phyloP scores from a whole-genome alignment of 2,113 vertebrate species.

The Phocoena sinus region DNA sequence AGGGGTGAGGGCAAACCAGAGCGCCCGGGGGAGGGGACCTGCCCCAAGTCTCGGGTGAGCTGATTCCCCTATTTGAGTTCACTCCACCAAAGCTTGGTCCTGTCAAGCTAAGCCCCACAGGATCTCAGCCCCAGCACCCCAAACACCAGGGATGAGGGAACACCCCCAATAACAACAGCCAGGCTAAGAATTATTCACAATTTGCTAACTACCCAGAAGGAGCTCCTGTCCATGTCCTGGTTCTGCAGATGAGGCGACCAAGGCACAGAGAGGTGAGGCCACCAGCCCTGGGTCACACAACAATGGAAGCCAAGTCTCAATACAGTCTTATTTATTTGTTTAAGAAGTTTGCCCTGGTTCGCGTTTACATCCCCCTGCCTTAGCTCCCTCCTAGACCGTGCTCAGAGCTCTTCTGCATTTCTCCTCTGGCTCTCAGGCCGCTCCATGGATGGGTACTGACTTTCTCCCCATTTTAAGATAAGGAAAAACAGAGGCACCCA shows the following conservation, averaged over 20 bases:
- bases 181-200: not conserved
- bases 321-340: not conserved
- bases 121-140: not conserved
- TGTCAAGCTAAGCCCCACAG: no score
- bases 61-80: not conserved
- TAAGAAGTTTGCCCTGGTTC: not conserved
- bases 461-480: not conserved
- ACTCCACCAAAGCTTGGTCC: not conserved
- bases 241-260: not conserved
- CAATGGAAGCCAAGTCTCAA: not conserved
- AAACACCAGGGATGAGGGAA: not conserved
- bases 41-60: not conserved
- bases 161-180: not conserved
- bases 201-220: not conserved
- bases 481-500: not conserved
- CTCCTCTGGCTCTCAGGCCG: not conserved
- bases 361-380: fast-evolving
- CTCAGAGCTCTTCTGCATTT: fast-evolving
- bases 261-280: not conserved
- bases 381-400: not conserved
- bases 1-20: not conserved
- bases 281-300: not conserved
- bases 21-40: not conserved
- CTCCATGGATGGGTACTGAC: not conserved
- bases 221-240: not conserved